Evolutionary conservation across 1,140 invertebrate species (phyloP), one percentile per base, ranked within the genome.

Genomic region (Saccostrea cuccullata): DNA sequence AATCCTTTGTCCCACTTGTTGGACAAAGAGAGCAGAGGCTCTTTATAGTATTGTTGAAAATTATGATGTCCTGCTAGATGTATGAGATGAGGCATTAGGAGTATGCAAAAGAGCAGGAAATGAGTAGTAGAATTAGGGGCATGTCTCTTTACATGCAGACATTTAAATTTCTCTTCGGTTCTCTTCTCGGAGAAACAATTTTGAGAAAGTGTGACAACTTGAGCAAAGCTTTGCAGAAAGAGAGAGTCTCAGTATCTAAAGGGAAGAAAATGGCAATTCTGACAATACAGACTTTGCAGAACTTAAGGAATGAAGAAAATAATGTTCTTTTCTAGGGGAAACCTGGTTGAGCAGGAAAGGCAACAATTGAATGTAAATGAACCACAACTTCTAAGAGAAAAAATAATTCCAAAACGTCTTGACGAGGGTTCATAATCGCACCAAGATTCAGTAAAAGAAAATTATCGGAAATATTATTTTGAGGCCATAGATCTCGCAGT

Each of bases 1-100:
- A 26, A 17, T 87, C 12, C 23, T 89, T 6, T 89, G 85, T 73
- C 88, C 88, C 17, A 89, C 88, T 17, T 20, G 85, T 36, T 86
- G 85, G 85, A 89, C 58, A 23, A 82, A 84, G 3, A 89, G 82
- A 58, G 85, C 88, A 36, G 85, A 89, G 6, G 70, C 40, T 30
- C 55, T 89, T 13, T 15, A 84, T 11, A 70, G 58, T 56, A 77
- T 89, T 20, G 36, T 70, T 17, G n/a, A 30, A 26, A 89, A 84
- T 64, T 89, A 88, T 77, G 23, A 47, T 2, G 30, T 84, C 17
- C 55, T 89, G 11, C 86, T 84, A 56, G 67, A 87, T 20, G n/a
- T 89, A 56, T 87, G 88, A 86, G 88, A 40, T n/a, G 36, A 60
- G 83, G 40, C 67, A 55, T 20, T 88, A 26, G 40, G 30, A n/a